phyloP scores from a whole-genome alignment of 2,797 vertebrate genomes.

The Cercopithecus neglectus region DNA sequence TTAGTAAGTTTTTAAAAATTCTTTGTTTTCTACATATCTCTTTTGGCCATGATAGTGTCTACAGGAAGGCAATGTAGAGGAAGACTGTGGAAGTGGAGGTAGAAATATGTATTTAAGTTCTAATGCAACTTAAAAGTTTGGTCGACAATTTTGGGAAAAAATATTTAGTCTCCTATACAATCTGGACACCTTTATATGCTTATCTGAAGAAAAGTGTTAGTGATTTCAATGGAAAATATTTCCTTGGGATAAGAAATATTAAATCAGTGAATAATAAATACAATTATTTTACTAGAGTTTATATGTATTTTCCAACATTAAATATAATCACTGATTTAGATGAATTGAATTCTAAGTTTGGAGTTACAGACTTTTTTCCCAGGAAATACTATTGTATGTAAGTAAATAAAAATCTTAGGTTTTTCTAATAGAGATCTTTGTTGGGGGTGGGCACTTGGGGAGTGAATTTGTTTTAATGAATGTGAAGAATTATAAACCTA shows the following conservation, averaged over 20 bases:
- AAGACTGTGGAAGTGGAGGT: background rate
- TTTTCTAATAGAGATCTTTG: background rate
- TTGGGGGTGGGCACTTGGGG: background rate
- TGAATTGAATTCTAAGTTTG: background rate
- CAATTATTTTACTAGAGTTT: conserved; percentile 5
- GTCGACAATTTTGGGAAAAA: background rate
- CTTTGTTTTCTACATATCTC: background rate
- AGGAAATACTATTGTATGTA: background rate
- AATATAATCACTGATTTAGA: background rate
- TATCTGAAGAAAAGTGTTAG: background rate
- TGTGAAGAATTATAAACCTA: background rate
- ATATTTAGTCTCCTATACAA: background rate
- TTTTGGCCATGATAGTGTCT: background rate
- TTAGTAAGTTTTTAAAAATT: background rate
- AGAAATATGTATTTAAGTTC: background rate
- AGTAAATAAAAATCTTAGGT: background rate
- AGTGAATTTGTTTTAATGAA: background rate
- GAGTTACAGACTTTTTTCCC: background rate
- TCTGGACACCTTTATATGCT: background rate
- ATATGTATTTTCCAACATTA: background rate
- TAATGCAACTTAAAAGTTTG: background rate
- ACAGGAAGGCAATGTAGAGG: background rate
- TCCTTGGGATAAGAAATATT: background rate
- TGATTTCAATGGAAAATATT: background rate
- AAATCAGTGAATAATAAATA: background rate